Base-by-base conservation (phyloP, 1,140 invertebrate species). In the Aphelenchoides fujianensis region DNA sequence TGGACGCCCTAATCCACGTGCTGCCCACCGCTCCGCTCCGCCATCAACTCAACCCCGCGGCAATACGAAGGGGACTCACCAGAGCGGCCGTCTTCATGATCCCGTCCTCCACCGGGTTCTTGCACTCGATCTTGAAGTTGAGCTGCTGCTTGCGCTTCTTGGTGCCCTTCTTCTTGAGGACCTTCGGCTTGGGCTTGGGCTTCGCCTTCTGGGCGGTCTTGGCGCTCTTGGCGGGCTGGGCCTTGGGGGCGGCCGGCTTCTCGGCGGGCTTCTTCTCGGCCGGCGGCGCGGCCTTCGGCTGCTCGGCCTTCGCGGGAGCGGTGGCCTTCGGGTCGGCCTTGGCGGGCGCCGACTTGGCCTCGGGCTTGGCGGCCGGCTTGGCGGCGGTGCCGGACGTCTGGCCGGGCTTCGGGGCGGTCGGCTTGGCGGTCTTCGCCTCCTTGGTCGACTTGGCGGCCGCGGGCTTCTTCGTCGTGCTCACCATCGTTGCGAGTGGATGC, bases 91-190 rank as follows among this genome's bases (percentile, higher is more conserved):
- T 91, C 88, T 98, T 95, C 89, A 99, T 91, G 84, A 99, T 98
- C 82, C 92, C 95, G 88, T 99, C 97, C 87, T 99, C 97, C 62
- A 96, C 95, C 41, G 97, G 97, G 86, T 97, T 94, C 72, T 93
- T 97, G 89, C 95, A 99, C 86, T 99, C 96, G 84, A 99, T 91
- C 62, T 89, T 89, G 85, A 95, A 98, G 78, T 92, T 94, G n/a
- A 94, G 85, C 5, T 89, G 89, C 2, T 91, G 90, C 88, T 94
- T 94, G 89, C 97, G 97, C 88, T 94, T 93, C 85, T 94, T 82
- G 73, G 9, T 48, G n/a, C 31, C 67, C 28, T 31, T 59, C 63
- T 77, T 76, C 37, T 75, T 73, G 9, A 19, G 30, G 34, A 61
- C 41, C 75, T 71, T 55, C 30, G 55, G 19, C 41, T 75, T 41